These are phyloP conservation scores for Conomelus anceps DNA, from an alignment of 2,888 invertebrate species.

Conservation along the genomic window DNA sequence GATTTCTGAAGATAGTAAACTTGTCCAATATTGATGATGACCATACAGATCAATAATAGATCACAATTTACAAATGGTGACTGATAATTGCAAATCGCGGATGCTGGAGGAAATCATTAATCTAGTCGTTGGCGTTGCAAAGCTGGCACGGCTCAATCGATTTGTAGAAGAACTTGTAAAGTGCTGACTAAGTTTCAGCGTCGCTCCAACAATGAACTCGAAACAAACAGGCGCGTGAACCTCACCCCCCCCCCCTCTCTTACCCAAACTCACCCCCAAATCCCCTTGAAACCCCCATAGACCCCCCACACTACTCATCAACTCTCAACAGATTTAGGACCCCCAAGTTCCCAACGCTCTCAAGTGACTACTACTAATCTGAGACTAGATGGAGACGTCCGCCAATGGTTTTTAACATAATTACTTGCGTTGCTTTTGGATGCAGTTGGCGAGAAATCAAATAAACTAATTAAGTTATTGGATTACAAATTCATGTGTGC, in stretches of 20 bases:
- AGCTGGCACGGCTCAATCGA: background rate
- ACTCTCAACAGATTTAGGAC: background rate
- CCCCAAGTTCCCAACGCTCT: background rate
- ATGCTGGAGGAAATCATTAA: background rate
- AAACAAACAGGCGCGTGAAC: background rate
- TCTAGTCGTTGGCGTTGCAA: background rate
- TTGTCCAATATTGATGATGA: no score
- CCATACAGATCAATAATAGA: no score
- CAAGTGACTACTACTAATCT: no score
- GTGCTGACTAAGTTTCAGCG: background rate
- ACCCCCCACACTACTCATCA: background rate
- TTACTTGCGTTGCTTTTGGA: no score
- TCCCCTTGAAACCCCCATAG: no score
- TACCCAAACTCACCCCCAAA: background rate
- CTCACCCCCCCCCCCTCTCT: background rate
- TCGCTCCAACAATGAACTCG: background rate
- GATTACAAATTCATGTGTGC: no score
- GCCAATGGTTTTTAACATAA: no score
- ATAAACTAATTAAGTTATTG: no score
- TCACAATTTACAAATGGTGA: background rate
- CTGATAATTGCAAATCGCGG: background rate
- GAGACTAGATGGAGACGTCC: background rate
- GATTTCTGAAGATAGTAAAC: no score
- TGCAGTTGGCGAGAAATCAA: no score
- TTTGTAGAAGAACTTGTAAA: background rate